phyloP scores from a whole-genome alignment of 2,888 invertebrate species.

The Pachymerium ferrugineum region DNA sequence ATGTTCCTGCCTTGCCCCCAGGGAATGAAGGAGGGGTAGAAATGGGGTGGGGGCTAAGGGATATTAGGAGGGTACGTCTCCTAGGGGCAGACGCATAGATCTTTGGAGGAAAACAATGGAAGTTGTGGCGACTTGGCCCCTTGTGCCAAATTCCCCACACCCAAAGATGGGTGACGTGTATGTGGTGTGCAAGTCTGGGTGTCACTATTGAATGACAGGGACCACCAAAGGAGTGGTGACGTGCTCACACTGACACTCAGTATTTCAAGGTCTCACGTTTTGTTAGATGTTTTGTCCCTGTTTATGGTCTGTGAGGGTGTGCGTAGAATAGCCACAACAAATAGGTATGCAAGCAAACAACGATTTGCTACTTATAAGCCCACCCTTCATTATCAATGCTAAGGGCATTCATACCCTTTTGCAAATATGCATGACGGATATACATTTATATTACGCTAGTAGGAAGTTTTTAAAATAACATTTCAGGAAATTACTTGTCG shows the following conservation, averaged over 20 bases:
- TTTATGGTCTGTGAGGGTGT: conserved; percentile 13
- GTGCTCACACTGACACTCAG: neutral
- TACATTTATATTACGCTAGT: no score
- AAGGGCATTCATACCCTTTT: no score
- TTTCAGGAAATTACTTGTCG: no score
- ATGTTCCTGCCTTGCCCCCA: conserved; percentile 16
- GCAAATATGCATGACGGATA: no score
- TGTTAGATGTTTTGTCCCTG: conserved; percentile 19
- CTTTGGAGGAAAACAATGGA: conserved; percentile 12
- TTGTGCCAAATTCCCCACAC: neutral
- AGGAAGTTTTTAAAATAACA: no score
- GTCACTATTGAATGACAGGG: conserved; percentile 24
- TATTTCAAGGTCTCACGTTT: conserved; percentile 18
- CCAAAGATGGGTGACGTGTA: neutral
- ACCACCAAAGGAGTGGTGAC: conserved; percentile 24
- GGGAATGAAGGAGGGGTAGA: conserved; percentile 20
- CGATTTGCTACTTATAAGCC: neutral
- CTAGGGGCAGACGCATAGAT: conserved; percentile 17
- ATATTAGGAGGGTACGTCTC: neutral
- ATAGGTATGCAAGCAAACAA: neutral
- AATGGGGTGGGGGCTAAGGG: conserved; percentile 5
- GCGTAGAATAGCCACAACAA: neutral
- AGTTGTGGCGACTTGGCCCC: conserved; percentile 20
- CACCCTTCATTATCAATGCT: neutral
- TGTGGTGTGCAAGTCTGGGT: conserved; percentile 4